phyloP scores from a whole-genome alignment of 92 coral and sea anemone genomes.

The Blastomussa wellsi region DNA sequence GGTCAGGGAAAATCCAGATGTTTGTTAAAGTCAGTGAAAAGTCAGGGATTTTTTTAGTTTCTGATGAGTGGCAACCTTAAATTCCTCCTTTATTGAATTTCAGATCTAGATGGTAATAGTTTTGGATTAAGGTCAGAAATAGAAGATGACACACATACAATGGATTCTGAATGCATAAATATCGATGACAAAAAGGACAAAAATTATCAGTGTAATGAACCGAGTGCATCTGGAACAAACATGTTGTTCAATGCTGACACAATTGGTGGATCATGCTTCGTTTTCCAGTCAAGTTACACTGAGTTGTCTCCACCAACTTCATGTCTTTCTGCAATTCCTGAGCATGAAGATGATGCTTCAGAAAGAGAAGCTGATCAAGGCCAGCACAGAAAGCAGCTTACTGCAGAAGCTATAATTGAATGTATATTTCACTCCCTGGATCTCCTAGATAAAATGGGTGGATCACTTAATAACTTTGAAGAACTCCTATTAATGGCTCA shows the following conservation, averaged over 20 bases:
- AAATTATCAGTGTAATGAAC: not conserved
- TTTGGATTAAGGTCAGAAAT: slow-evolving; percentile 13
- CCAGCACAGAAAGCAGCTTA: slow-evolving; percentile 14
- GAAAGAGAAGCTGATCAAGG: slow-evolving; percentile 8
- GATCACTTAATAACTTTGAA: slow-evolving; percentile 17
- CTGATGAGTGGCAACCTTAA: too few relatives aligned
- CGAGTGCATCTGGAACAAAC: slow-evolving; percentile 7
- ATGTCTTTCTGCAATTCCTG: not conserved
- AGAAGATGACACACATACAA: not conserved
- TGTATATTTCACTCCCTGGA: slow-evolving; percentile 11
- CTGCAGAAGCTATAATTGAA: slow-evolving; percentile 17
- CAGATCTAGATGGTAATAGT: slow-evolving; percentile 9
- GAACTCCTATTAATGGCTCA: slow-evolving; percentile 6
- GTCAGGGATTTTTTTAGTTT: too few relatives aligned
- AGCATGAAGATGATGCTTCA: not conserved
- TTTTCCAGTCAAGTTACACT: slow-evolving; percentile 18
- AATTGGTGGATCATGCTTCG: slow-evolving; percentile 12
- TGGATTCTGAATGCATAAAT: slow-evolving; percentile 2
- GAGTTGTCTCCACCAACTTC: not conserved
- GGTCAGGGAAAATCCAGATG: too few relatives aligned
- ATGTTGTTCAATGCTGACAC: not conserved
- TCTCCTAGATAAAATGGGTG: slow-evolving; percentile 25
- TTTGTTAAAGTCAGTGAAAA: too few relatives aligned
- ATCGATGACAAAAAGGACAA: not conserved
- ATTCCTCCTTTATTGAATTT: not conserved